Base-by-base conservation (phyloP, 2,797 vertebrate species). In the Brachymystax lenok region DNA sequence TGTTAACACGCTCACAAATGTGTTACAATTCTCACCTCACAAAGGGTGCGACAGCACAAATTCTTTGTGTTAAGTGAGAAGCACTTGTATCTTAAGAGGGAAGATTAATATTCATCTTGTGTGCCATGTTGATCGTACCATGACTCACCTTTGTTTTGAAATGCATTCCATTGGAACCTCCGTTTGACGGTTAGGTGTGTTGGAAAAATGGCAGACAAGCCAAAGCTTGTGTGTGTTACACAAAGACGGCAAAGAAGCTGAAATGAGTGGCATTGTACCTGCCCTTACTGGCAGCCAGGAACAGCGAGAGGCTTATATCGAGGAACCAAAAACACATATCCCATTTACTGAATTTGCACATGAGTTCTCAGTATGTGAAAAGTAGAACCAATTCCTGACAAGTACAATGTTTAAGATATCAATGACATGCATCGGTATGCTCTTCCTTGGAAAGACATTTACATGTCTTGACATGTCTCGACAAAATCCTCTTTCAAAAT, bases 141-240 rank as follows among this genome's bases (percentile, higher is more conserved):
- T 5, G 35, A 63, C 56, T 35, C 30, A n/a, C 14, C 56, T 66
- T 56, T 75, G 66, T 75, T 75, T 73, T 72, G 30, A 59, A 72
- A 56, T 13, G 28, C 66, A 64, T 64, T 68, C 27, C 40, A 27
- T 33, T 21, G 66, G 46, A 50, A 66, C 72, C 67, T 71, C 59
- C 28, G 0, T 59, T 40, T 69, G 50, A 35, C 46, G 35, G 17
- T n/a, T 30, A 16, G 46, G 21, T 63, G 71, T 70, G 66, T 30
- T 54, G 51, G 27, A 56, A 28, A 35, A 63, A 21, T 6, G 14
- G 16, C 66, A 74, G 67, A 28, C 79, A 74, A 74, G 75, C 66
- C 74, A 30, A 63, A 35, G 52, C 75, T 63, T 70, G 40, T n/a
- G 17, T 50, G 5, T 5, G 56, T 52, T 16, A 54, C 14, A 71